Evolutionary conservation across 2,888 invertebrate species (phyloP).

Genomic region (Drosophila meridiana): DNA sequence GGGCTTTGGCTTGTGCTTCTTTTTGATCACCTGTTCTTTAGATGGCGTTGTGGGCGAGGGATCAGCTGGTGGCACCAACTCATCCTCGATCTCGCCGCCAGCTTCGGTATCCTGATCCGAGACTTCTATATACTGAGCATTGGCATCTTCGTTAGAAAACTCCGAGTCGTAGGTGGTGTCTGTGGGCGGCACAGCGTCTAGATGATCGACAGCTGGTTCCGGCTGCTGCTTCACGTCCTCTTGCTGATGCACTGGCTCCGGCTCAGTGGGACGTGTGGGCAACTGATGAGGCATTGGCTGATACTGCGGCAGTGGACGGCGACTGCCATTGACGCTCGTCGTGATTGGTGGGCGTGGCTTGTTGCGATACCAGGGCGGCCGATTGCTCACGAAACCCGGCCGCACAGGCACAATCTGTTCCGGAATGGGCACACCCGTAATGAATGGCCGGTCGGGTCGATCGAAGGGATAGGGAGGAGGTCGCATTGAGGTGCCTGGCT

Average conservation of each 20-base stretch:
- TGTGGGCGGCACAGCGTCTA: slow-evolving; percentile 63
- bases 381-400: slow-evolving; percentile 87
- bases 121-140: slow-evolving; percentile 81
- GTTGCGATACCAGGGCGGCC: slow-evolving; percentile 89
- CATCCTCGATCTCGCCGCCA: slow-evolving; percentile 58
- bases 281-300: slow-evolving; percentile 86
- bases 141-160: slow-evolving; percentile 81
- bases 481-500: slow-evolving; percentile 81
- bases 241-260: slow-evolving; percentile 12
- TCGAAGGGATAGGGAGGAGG: slow-evolving; percentile 90
- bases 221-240: slow-evolving; percentile 28
- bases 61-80: slow-evolving; percentile 48
- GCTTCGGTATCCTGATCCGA: slow-evolving; percentile 75
- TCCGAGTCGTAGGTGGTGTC: slow-evolving; percentile 82
- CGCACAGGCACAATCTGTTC: slow-evolving; percentile 91
- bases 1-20: slow-evolving; percentile 82
- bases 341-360: slow-evolving; percentile 86
- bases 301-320: slow-evolving; percentile 88
- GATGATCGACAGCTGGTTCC: slow-evolving; percentile 17
- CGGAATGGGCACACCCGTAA: slow-evolving; percentile 90
- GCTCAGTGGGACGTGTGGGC: slow-evolving; percentile 53
- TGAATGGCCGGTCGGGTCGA: slow-evolving; percentile 87
- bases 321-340: slow-evolving; percentile 82
- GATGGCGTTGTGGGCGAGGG: slow-evolving; percentile 44
- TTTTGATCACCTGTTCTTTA: slow-evolving; percentile 82